These are phyloP conservation scores for Ibycter americanus DNA, from an alignment of 2,797 vertebrate genomes.

Conservation along the genomic window DNA sequence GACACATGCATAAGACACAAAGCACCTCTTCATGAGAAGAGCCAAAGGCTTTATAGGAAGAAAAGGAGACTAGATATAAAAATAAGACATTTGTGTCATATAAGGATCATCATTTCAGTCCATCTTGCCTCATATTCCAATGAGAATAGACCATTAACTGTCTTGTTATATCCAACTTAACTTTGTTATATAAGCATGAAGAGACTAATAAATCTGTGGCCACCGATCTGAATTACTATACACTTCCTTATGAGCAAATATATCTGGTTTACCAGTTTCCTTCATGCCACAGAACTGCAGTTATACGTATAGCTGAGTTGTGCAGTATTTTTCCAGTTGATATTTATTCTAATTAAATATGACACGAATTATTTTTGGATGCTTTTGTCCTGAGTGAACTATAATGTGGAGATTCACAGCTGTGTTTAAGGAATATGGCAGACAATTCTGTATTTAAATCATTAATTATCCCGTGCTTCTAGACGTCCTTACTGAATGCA, in stretches of 20 bases:
- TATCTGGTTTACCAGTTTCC: not conserved
- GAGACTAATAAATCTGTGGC: constrained; percentile 1
- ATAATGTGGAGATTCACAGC: not conserved
- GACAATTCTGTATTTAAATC: not conserved
- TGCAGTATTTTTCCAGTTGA: not conserved
- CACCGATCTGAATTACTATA: not conserved
- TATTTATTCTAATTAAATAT: not conserved
- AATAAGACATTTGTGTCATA: not conserved
- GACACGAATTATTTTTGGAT: not conserved
- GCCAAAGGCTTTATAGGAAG: not conserved
- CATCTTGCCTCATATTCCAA: not conserved
- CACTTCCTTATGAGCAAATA: not conserved
- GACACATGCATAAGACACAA: not conserved
- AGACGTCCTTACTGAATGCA: not conserved
- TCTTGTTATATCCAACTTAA: not conserved
- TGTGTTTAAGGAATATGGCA: not conserved
- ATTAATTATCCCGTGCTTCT: not conserved
- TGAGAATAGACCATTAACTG: not conserved
- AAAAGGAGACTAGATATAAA: not conserved
- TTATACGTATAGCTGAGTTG: not conserved
- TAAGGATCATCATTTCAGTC: not conserved
- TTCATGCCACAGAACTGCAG: not conserved
- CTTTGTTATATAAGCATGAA: not conserved
- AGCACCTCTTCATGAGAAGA: not conserved
- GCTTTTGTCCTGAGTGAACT: not conserved